Conservation (phyloP, 2,888 invertebrate genomes). For the Caenorhabditis afra region DNA sequence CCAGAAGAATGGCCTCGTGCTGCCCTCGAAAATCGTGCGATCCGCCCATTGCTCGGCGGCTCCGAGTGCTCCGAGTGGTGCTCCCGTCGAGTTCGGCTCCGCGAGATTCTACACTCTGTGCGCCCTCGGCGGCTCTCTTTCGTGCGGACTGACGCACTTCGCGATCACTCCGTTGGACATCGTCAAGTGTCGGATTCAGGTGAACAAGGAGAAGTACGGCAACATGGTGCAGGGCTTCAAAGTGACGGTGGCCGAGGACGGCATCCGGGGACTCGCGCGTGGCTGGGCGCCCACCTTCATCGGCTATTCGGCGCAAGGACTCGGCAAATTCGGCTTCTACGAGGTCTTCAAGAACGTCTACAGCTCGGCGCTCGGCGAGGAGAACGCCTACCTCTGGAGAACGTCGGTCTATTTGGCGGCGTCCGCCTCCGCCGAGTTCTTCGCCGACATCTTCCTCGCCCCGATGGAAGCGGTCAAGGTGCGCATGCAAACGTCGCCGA, state of each 20-base stretch:
- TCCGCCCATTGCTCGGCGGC: slow-evolving; percentile 30
- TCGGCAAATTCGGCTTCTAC: slow-evolving; percentile 97
- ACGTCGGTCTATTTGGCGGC: slow-evolving; percentile 90
- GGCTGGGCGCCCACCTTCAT: slow-evolving; percentile 97
- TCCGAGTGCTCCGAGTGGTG: not conserved
- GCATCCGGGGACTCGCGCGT: slow-evolving; percentile 91
- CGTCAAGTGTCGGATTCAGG: slow-evolving; percentile 93
- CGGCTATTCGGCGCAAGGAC: slow-evolving; percentile 92
- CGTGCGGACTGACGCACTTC: slow-evolving; percentile 89
- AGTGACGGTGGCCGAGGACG: slow-evolving; percentile 87
- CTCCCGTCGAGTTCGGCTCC: slow-evolving; percentile 84
- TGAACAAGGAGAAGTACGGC: slow-evolving; percentile 94
- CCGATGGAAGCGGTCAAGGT: slow-evolving; percentile 94
- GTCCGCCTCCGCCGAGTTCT: slow-evolving; percentile 96
- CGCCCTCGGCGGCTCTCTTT: slow-evolving; percentile 90
- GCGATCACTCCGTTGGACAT: slow-evolving; percentile 93
- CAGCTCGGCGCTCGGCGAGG: slow-evolving; percentile 84
- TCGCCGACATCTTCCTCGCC: slow-evolving; percentile 96
- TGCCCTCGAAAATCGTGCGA: slow-evolving; percentile 37
- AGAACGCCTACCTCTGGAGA: slow-evolving; percentile 55
- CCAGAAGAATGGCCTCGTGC: slow-evolving; percentile 41
- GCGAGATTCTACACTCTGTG: slow-evolving; percentile 91
- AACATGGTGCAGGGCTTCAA: slow-evolving; percentile 87
- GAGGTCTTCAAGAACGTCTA: slow-evolving; percentile 93
- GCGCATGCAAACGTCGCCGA: slow-evolving; percentile 68